Percentiles rank a stretch among this genome's conserved stretches.
Evolutionary conservation across 2,113 vertebrate genomes (phyloP).

Genomic region (Phainopepla nitens): DNA sequence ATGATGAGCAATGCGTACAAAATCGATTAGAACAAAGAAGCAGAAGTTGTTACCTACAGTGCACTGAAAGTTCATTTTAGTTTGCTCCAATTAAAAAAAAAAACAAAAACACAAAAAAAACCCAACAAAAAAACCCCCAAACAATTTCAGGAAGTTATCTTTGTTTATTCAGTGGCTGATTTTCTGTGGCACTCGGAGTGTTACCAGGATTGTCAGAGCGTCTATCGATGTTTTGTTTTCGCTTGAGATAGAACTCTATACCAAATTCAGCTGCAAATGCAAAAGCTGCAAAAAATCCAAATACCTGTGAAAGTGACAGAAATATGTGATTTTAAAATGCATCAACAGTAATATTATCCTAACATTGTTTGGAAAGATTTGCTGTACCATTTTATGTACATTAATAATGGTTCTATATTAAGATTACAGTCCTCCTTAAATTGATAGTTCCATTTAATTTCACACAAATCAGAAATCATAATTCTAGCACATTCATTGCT

Average conservation of each 20-base stretch:
- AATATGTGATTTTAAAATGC: background rate
- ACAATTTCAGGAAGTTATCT: background rate
- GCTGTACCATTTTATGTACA: background rate
- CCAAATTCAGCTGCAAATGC: slow-evolving; percentile 63
- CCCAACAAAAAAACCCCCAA: background rate
- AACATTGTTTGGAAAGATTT: background rate
- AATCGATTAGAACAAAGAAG: background rate
- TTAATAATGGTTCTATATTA: background rate
- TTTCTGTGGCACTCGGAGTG: slow-evolving; percentile 1
- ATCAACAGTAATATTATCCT: background rate
- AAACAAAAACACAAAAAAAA: background rate
- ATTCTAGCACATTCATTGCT: background rate
- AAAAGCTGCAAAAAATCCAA: slow-evolving; percentile 77
- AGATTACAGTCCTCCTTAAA: background rate
- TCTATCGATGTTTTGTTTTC: accelerated
- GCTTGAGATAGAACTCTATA: accelerated
- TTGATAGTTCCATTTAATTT: background rate
- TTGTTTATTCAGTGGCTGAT: slow-evolving; percentile 68
- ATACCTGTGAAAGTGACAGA: slow-evolving; percentile 68
- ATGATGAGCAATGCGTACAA: background rate
- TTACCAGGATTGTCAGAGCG: background rate
- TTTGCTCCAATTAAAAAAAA: background rate
- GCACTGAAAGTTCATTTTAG: background rate
- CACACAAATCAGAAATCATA: background rate
- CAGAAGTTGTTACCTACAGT: background rate